A percentile compares a stretch with the other conserved stretches of the same genome.
Conservation (phyloP, 2,113 vertebrate genomes). For the Canis aureus region DNA sequence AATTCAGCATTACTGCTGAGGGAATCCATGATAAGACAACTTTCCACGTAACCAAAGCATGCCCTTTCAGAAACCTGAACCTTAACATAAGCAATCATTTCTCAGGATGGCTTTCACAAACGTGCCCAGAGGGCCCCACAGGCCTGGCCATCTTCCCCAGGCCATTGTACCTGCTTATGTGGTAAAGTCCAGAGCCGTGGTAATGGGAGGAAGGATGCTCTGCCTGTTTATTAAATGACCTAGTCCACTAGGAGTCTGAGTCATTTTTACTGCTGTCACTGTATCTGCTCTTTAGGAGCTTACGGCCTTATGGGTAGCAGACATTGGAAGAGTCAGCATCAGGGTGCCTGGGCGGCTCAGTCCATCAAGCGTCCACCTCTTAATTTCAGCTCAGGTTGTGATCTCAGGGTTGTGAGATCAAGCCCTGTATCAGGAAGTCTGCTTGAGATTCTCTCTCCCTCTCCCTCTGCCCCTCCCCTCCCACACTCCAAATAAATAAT, state of each 20-base stretch:
- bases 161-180: fast-evolving
- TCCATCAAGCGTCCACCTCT: neutral
- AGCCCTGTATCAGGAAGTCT: too few relatives aligned
- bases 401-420: neutral
- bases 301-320: neutral
- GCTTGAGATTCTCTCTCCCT: too few relatives aligned
- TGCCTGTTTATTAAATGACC: neutral
- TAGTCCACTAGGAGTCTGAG: neutral
- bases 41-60: neutral
- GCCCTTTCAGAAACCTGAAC: neutral
- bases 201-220: neutral
- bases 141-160: neutral
- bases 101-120: neutral
- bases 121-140: neutral
- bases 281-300: neutral
- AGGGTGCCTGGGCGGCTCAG: neutral
- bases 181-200: neutral
- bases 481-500: too few relatives aligned
- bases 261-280: neutral
- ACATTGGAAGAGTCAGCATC: neutral
- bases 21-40: neutral
- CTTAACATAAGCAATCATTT: neutral
- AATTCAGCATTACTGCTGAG: neutral
- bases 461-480: too few relatives aligned
- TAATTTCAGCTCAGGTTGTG: neutral